Evolutionary conservation across 2,888 invertebrate species (phyloP).

Genomic region (Drosophila sordidula): DNA sequence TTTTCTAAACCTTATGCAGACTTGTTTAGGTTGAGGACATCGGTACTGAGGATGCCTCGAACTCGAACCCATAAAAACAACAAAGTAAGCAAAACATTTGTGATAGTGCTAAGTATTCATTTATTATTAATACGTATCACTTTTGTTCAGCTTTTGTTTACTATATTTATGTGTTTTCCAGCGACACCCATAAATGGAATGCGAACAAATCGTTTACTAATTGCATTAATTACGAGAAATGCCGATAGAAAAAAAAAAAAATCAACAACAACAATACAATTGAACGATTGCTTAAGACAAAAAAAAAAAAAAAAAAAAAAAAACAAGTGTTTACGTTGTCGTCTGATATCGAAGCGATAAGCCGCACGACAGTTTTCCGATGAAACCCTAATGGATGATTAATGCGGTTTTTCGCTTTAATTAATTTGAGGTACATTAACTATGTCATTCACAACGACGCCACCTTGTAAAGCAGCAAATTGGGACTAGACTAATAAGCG

Average conservation of each 20-base stretch:
- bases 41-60: conserved; percentile 40
- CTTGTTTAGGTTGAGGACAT: conserved; percentile 13
- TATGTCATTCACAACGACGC: background rate
- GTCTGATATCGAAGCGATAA: conserved; percentile 31
- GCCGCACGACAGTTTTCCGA: conserved; percentile 21
- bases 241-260: conserved; percentile 26
- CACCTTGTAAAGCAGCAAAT: too few relatives aligned
- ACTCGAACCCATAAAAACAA: conserved; percentile 29
- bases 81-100: conserved; percentile 19
- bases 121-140: conserved; percentile 19
- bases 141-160: conserved; percentile 22
- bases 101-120: conserved; percentile 31
- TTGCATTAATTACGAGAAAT: conserved; percentile 65
- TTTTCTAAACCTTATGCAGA: conserved; percentile 8
- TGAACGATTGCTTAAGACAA: conserved; percentile 28
- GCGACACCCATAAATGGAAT: conserved; percentile 45
- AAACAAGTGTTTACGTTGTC: conserved; percentile 45
- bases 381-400: conserved; percentile 43
- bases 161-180: conserved; percentile 10
- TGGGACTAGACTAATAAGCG: too few relatives aligned
- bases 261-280: conserved; percentile 25
- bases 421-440: conserved; percentile 10
- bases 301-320: conserved; percentile 25
- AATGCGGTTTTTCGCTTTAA: conserved; percentile 30
- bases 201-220: conserved; percentile 69